These are phyloP conservation scores for Chaetops frenatus DNA, from an alignment of 2,113 vertebrate species.

Conservation along the genomic window DNA sequence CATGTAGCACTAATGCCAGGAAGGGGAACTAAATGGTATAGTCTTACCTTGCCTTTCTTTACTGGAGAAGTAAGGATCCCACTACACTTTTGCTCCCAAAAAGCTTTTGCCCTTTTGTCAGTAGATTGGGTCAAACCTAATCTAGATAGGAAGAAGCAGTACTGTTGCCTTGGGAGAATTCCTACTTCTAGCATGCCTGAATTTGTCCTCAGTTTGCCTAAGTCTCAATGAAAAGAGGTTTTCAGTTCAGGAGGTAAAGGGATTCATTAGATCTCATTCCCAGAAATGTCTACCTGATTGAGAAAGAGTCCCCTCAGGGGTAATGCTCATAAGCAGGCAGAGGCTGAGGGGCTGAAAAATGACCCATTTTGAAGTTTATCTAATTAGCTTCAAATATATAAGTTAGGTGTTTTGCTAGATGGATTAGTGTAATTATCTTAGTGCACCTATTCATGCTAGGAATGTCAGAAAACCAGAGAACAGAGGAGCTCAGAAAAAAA, in stretches of 20 bases:
- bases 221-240: constrained; percentile 35
- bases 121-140: background rate
- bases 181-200: background rate
- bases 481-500: constrained; percentile 7
- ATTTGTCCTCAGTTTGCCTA: constrained; percentile 12
- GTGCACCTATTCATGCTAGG: constrained; percentile 37
- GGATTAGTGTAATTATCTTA: constrained; percentile 56
- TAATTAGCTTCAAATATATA: constrained; percentile 59
- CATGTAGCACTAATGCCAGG: background rate
- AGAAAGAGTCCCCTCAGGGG: constrained; percentile 54
- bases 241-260: constrained; percentile 47
- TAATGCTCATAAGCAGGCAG: constrained; percentile 22
- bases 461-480: constrained; percentile 40
- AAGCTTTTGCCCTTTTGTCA: background rate
- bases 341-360: constrained; percentile 56
- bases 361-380: constrained; percentile 62
- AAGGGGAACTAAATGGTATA: background rate
- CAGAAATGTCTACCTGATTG: constrained; percentile 55
- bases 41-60: background rate
- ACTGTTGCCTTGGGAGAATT: constrained; percentile 1
- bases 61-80: background rate
- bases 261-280: constrained; percentile 56
- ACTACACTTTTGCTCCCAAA: background rate
- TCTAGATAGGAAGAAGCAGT: background rate
- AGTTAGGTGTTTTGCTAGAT: constrained; percentile 59